Base-by-base conservation (phyloP, 92 coral and sea anemone species). In the Paragorgia papillata region DNA sequence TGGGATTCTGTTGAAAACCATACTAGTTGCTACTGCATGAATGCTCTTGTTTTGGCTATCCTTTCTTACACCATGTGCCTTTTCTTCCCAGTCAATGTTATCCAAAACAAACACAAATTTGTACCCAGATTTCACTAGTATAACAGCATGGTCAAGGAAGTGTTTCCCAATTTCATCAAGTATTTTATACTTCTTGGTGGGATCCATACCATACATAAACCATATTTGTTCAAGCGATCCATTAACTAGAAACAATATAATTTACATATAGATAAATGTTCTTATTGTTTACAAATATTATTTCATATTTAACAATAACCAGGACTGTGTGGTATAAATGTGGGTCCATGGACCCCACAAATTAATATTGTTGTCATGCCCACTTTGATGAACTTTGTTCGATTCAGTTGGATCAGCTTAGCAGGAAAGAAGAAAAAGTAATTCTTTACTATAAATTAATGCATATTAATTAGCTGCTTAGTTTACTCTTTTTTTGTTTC, bases 21-120 rank as follows among this genome's bases (percentile, higher is more conserved):
- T 13, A 25, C 79, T 80, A 14, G 60, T 68, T 20, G 84, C 79
- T 33, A 80, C 79, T 50, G 84, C 84, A 80, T 80, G 84, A 43
- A 68, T 79, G 55, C 69, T 80, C 30, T 37, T 58, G 75, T 85
- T 85, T 31, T 79, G 89, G 13, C 32, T 43, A 30, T 80, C 82
- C 24, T 71, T 35, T 43, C 82, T 74, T 65, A 74, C 66, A 57
- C 74, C 85, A 49, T 85, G 85, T 15, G 39, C 85, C 21, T 33
- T 76, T 66, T 78, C 75, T 27, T 64, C 82, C 89, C 85, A 80
- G 66, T 85, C 89, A 19, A 80, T 60, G 77, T 85, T 85, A 65
- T 80, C 76, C 21, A 84, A 20, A 12, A 84, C 83, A 19, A 80
- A 62, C 33, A 49, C 41, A 75, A 85, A 85, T 18, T 64, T 73